Conservation (phyloP, 2,888 invertebrate genomes). For the Apamea crenata region DNA sequence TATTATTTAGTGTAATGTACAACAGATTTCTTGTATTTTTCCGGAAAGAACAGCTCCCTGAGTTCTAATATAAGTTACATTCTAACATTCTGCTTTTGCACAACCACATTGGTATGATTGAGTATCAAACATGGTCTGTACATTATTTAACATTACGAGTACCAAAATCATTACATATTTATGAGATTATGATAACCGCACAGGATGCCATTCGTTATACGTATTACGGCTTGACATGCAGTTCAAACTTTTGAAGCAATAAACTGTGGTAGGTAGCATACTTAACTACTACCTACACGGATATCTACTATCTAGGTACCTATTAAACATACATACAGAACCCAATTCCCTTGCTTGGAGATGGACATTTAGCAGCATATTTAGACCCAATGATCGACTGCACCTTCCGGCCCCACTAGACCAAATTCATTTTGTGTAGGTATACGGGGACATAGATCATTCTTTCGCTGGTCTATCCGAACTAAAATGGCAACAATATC, state of each 20-base stretch:
- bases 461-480: neutral
- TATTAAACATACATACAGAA: neutral
- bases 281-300: neutral
- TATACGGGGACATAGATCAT: neutral
- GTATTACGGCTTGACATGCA: slow-evolving; percentile 12
- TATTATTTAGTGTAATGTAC: neutral
- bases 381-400: neutral
- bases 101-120: neutral
- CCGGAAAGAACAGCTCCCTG: neutral
- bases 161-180: slow-evolving; percentile 39
- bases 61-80: neutral
- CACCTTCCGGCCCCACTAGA: too few relatives aligned
- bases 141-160: neutral
- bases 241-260: slow-evolving; percentile 3
- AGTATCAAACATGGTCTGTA: neutral
- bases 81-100: neutral
- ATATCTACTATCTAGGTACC: too few relatives aligned
- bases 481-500: neutral
- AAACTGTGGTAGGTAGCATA: neutral
- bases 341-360: neutral
- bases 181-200: slow-evolving; percentile 28
- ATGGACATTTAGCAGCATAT: neutral
- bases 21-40: neutral
- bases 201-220: slow-evolving; percentile 33
- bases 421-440: neutral